Percentiles rank a stretch among this genome's conserved stretches.
phyloP scores from a whole-genome alignment of 1,140 invertebrate genomes.

The Platorchestia sp. region DNA sequence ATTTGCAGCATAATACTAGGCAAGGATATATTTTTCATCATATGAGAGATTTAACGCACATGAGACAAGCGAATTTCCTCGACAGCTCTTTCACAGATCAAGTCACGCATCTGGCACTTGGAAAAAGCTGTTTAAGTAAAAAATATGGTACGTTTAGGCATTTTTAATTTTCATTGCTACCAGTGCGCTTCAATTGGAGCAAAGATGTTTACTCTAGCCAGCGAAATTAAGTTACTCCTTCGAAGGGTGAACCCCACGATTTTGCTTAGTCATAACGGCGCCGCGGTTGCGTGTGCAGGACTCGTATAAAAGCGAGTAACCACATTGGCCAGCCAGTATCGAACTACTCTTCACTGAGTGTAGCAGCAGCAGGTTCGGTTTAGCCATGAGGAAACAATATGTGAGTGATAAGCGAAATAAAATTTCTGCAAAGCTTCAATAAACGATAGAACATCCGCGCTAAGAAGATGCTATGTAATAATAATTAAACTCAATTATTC shows the following conservation, averaged over 20 bases:
- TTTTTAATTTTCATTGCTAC: not conserved
- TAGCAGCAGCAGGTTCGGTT: not conserved
- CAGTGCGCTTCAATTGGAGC: not conserved
- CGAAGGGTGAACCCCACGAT: not conserved
- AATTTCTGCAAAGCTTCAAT: not conserved
- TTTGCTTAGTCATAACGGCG: not conserved
- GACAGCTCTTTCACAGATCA: not conserved
- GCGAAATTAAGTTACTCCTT: not conserved
- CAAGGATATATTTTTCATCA: too few relatives aligned
- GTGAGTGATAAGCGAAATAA: not conserved
- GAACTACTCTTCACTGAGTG: conserved; percentile 7
- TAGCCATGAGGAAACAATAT: conserved; percentile 36
- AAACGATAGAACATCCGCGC: not conserved
- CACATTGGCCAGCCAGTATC: not conserved
- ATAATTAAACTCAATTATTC: too few relatives aligned
- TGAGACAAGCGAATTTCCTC: not conserved
- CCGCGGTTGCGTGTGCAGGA: not conserved
- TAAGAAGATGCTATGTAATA: not conserved
- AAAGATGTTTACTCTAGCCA: not conserved
- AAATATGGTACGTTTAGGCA: not conserved
- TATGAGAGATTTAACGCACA: too few relatives aligned
- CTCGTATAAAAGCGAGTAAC: not conserved
- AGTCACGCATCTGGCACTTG: too few relatives aligned
- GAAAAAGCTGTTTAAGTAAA: too few relatives aligned
- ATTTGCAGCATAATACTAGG: too few relatives aligned